Evolutionary conservation across 2,888 invertebrate genomes (phyloP).

Genomic region (Ectropis crepuscularia): DNA sequence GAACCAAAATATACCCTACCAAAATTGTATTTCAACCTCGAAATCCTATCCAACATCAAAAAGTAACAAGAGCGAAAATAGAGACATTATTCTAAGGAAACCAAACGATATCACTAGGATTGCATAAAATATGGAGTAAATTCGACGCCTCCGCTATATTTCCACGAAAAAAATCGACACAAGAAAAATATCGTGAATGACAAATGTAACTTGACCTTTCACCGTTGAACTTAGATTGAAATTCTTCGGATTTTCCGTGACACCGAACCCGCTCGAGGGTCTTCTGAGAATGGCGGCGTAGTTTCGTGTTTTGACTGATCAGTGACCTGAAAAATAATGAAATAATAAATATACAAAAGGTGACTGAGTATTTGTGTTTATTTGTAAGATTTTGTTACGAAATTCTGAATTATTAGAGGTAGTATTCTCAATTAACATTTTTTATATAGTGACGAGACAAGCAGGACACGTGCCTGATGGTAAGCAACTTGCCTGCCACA

Average conservation of each 20-base stretch:
- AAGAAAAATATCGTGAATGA: conserved; percentile 29
- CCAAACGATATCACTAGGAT: conserved; percentile 13
- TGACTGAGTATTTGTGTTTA: conserved; percentile 10
- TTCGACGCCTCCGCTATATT: conserved; percentile 21
- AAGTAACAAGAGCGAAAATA: conserved; percentile 15
- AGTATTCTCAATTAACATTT: too few species aligned
- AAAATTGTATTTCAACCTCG: conserved; percentile 18
- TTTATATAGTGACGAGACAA: too few species aligned
- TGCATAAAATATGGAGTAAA: conserved; percentile 23
- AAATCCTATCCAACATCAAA: conserved; percentile 17
- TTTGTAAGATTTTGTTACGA: background rate
- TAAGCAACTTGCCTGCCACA: too few species aligned
- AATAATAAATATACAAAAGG: conserved; percentile 29
- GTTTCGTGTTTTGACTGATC: conserved; percentile 33
- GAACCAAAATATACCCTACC: too few species aligned
- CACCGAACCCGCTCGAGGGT: conserved; percentile 34
- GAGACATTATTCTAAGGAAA: conserved; percentile 10
- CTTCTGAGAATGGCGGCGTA: conserved; percentile 31
- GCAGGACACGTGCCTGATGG: too few species aligned
- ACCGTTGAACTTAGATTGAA: conserved; percentile 20
- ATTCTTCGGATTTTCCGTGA: conserved; percentile 32
- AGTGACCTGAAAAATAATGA: conserved; percentile 32
- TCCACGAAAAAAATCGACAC: conserved; percentile 25
- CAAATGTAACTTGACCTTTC: conserved; percentile 34
- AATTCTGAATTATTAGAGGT: background rate